phyloP scores from a whole-genome alignment of 1,140 invertebrate species.

The Heliconius himera region DNA sequence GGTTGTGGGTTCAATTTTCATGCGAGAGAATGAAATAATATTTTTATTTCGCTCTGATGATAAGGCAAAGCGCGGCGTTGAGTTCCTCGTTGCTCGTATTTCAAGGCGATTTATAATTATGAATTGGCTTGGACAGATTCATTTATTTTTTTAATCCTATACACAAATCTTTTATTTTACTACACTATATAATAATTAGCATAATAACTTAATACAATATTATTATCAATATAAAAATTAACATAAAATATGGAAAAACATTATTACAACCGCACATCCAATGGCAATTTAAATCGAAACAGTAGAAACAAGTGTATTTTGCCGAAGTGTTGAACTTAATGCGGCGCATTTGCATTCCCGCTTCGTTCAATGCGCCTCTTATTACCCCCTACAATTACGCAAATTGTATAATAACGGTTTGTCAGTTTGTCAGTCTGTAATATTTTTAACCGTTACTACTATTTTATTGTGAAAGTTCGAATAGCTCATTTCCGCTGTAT shows the following conservation, averaged over 20 bases:
- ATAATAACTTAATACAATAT: no score
- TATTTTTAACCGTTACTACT: constrained; percentile 34
- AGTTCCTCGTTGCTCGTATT: no score
- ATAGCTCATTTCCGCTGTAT: constrained; percentile 4
- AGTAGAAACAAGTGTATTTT: constrained; percentile 21
- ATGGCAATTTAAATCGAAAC: neutral
- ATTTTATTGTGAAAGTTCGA: constrained; percentile 9
- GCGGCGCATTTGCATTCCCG: constrained; percentile 46
- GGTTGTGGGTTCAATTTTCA: neutral
- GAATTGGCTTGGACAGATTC: no score
- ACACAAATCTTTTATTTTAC: no score
- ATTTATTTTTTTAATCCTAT: no score
- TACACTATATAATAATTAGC: no score
- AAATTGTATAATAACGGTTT: constrained; percentile 61
- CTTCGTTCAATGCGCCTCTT: constrained; percentile 49
- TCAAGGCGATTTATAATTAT: no score
- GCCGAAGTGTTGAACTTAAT: constrained; percentile 30
- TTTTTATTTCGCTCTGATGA: neutral
- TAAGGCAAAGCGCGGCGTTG: no score
- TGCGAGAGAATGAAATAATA: neutral
- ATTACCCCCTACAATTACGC: constrained; percentile 60
- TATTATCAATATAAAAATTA: neutral
- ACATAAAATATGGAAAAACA: neutral
- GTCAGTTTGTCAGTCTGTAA: constrained; percentile 43
- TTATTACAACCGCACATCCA: neutral